Evolutionary conservation across 2,888 invertebrate genomes (phyloP).

Genomic region (Nemotelus nigrinus): DNA sequence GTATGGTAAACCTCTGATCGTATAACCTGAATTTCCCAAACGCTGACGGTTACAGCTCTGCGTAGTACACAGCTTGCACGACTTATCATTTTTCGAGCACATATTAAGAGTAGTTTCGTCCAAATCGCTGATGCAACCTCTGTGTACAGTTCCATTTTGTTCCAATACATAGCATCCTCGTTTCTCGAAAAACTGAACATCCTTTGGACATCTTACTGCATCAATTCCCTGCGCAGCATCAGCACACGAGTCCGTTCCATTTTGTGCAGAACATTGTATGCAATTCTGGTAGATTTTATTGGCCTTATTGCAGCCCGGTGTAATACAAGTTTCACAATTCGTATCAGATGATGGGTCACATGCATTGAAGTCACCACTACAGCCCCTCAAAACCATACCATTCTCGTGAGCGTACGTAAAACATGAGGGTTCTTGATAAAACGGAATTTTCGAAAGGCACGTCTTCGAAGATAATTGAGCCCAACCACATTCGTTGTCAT

Average conservation of each 20-base stretch:
- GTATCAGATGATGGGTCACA: slow-evolving; percentile 2
- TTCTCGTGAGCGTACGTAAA: background rate
- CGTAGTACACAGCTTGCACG: background rate
- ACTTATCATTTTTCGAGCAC: background rate
- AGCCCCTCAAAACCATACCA: slow-evolving; percentile 3
- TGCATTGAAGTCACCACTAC: background rate
- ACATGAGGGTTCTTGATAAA: slow-evolving; percentile 2
- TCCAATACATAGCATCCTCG: slow-evolving; percentile 30
- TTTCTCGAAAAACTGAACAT: slow-evolving; percentile 40
- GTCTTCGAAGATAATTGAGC: slow-evolving; percentile 12
- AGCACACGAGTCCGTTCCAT: slow-evolving; percentile 46
- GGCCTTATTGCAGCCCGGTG: slow-evolving; percentile 5
- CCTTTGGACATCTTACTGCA: slow-evolving; percentile 47
- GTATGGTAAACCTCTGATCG: too few species aligned
- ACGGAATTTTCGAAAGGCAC: background rate
- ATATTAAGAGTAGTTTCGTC: background rate
- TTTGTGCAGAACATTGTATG: slow-evolving; percentile 49
- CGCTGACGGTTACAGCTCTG: slow-evolving; percentile 26
- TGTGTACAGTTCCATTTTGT: background rate
- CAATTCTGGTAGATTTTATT: slow-evolving; percentile 49
- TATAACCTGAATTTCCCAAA: too few species aligned
- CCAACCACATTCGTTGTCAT: slow-evolving; percentile 18
- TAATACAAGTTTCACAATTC: slow-evolving; percentile 14
- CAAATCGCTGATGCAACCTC: slow-evolving; percentile 23
- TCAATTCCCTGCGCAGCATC: slow-evolving; percentile 42